Base-by-base conservation (phyloP, 1,140 invertebrate genomes). In the Pseudomyrmex sp. region DNA sequence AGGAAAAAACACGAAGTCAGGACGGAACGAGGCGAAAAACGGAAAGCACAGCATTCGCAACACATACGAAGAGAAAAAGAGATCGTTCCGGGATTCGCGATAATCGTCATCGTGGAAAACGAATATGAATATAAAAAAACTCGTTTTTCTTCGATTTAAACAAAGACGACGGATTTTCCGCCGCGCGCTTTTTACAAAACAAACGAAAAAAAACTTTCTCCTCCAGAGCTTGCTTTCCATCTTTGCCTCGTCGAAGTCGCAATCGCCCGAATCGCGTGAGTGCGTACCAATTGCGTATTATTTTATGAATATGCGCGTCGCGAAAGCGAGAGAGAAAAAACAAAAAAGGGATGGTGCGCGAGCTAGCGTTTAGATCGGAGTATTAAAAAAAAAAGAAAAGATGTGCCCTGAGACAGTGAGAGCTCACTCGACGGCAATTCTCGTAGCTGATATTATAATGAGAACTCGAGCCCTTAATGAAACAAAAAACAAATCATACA, bases 321-420 rank as follows among this genome's bases (percentile, higher is more conserved):
- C 65, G 52, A 61, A 50, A 77, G 59, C 54, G 23, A 68, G 50
- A 48, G 3, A 62, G 50, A 84, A 46, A 52, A 26, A 1, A 76
- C 23, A 83, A 87, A 56, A 79, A 84, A 86, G 82, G 88, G 90
- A 86, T 91, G 90, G 89, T 88, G 90, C 87, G 85, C 87, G 84
- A 90, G 86, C 86, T 92, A 92, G 89, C 52, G 88, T 90, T 87
- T 91, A 92, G 91, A 91, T 89, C 86, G 89, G 90, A 86, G 50
- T 84, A 91, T 35, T 35, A 26, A 26, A 26, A 26, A 26, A 26
- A 26, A 26, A 23, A 26, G 2, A 35, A 35, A 35, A 35, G 5
- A 35, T 35, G 35, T 86, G 50, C 62, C 70, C 75, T 75, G 74
- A 44, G 35, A 35, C 35, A 7, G 35, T 0, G 69, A 74, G 72